These are phyloP conservation scores for Scotopteryx bipunctaria DNA, from an alignment of 2,888 invertebrate species.

Conservation along the genomic window DNA sequence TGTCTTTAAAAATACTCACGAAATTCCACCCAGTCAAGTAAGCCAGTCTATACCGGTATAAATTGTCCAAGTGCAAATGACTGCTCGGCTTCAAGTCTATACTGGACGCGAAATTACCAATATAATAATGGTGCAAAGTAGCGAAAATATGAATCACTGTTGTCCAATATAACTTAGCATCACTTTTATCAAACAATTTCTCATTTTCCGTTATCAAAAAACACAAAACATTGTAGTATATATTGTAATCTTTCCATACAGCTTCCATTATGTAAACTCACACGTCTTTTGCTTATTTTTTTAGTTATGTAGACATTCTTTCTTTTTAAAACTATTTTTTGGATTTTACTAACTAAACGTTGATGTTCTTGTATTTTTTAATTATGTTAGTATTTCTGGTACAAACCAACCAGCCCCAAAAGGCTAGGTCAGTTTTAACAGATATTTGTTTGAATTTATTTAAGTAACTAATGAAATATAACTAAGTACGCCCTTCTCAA, in stretches of 20 bases:
- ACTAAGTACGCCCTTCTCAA: constrained; percentile 15
- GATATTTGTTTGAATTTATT: not conserved
- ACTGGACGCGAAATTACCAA: constrained; percentile 44
- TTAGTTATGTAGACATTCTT: too few relatives aligned
- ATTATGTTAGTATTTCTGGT: too few relatives aligned
- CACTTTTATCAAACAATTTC: constrained; percentile 67
- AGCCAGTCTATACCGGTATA: constrained; percentile 51
- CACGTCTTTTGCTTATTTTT: not conserved
- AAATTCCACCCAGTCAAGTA: constrained; percentile 73
- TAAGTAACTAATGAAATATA: constrained; percentile 4
- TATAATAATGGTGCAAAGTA: constrained; percentile 54
- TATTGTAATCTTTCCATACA: constrained; percentile 62
- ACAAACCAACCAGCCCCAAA: constrained; percentile 1
- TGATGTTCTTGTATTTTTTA: too few relatives aligned
- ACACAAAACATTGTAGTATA: constrained; percentile 68
- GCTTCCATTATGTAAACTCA: constrained; percentile 52
- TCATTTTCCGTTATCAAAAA: constrained; percentile 73
- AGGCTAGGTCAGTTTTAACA: constrained; percentile 1
- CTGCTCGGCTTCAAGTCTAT: constrained; percentile 44
- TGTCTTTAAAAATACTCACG: constrained; percentile 55
- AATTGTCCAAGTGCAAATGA: constrained; percentile 45
- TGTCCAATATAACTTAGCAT: constrained; percentile 65
- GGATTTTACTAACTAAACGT: too few relatives aligned
- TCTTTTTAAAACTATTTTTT: too few relatives aligned
- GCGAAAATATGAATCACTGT: constrained; percentile 61